These are phyloP conservation scores for Drosophila leontia DNA, from an alignment of 1,140 invertebrate species.

Conservation along the genomic window DNA sequence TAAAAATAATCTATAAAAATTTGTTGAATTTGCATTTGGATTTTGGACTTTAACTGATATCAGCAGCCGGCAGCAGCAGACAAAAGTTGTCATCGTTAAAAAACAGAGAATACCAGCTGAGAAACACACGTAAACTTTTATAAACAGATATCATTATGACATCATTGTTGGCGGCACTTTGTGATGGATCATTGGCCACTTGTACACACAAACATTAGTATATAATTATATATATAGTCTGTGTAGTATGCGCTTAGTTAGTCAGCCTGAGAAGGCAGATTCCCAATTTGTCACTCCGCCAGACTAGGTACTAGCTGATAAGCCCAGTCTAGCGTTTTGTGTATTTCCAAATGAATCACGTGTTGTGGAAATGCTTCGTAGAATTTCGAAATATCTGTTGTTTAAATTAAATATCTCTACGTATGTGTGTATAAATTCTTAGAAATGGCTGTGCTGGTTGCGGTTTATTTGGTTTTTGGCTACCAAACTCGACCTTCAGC, in stretches of 20 bases:
- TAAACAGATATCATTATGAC: conserved; percentile 52
- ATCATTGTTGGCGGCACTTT: conserved; percentile 49
- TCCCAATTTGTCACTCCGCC: conserved; percentile 14
- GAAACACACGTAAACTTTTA: conserved; percentile 10
- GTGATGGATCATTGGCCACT: conserved; percentile 54
- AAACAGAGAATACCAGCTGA: not conserved
- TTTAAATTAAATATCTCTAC: not conserved
- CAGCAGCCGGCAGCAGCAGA: conserved; percentile 17
- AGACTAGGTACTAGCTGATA: conserved; percentile 37
- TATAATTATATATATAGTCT: conserved; percentile 12
- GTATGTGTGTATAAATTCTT: conserved; percentile 16
- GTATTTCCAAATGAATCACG: conserved; percentile 37
- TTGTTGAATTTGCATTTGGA: conserved; percentile 50
- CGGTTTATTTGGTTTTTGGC: conserved; percentile 29
- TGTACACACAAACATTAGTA: conserved; percentile 4
- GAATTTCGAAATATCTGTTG: conserved; percentile 14
- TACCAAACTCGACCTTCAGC: conserved; percentile 60
- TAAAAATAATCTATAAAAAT: conserved; percentile 18
- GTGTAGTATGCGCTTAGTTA: conserved; percentile 7
- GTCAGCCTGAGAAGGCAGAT: conserved; percentile 21
- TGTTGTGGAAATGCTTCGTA: conserved; percentile 4
- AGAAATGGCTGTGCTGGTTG: conserved; percentile 16
- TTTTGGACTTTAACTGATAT: conserved; percentile 61
- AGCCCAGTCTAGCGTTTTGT: conserved; percentile 14
- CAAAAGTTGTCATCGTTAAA: conserved; percentile 24